These are phyloP conservation scores for Corydoras sp. DNA, from an alignment of 2,113 vertebrate genomes.

Conservation along the genomic window DNA sequence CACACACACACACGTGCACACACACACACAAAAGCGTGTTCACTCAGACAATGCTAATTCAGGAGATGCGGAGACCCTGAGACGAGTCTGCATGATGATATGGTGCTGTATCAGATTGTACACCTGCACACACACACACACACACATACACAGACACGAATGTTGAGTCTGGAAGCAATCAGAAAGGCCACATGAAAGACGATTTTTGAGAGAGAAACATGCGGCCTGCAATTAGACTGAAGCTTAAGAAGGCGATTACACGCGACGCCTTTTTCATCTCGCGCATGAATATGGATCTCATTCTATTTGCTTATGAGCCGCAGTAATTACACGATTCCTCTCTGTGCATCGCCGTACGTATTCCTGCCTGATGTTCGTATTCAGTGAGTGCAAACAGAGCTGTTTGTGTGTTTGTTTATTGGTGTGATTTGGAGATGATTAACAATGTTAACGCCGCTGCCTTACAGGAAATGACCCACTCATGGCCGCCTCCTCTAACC, in stretches of 20 bases:
- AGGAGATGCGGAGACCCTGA: neutral
- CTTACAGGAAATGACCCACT: slow-evolving; percentile 88
- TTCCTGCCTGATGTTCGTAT: neutral
- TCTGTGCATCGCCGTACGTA: slow-evolving; percentile 9
- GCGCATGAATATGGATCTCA: slow-evolving; percentile 29
- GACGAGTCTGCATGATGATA: neutral
- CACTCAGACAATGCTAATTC: slow-evolving; percentile 14
- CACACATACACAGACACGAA: neutral
- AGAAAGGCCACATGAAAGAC: slow-evolving; percentile 28
- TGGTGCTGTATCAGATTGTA: slow-evolving; percentile 3
- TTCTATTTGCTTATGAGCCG: slow-evolving; percentile 25
- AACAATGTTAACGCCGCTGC: slow-evolving; percentile 14
- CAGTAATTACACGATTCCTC: slow-evolving; percentile 28
- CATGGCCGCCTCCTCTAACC: slow-evolving; percentile 89
- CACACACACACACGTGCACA: slow-evolving; percentile 14
- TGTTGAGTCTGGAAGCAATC: slow-evolving; percentile 3
- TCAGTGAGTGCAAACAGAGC: slow-evolving; percentile 1
- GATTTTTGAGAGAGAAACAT: slow-evolving; percentile 18
- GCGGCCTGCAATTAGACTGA: slow-evolving; percentile 13
- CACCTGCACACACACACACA: slow-evolving; percentile 20
- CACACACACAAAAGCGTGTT: neutral
- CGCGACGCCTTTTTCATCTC: slow-evolving; percentile 13
- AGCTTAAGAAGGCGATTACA: slow-evolving; percentile 23
- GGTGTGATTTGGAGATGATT: neutral
- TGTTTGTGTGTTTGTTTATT: neutral